Evolutionary conservation across 92 coral and sea anemone genomes (phyloP).

Genomic region (Siderastrea siderea): DNA sequence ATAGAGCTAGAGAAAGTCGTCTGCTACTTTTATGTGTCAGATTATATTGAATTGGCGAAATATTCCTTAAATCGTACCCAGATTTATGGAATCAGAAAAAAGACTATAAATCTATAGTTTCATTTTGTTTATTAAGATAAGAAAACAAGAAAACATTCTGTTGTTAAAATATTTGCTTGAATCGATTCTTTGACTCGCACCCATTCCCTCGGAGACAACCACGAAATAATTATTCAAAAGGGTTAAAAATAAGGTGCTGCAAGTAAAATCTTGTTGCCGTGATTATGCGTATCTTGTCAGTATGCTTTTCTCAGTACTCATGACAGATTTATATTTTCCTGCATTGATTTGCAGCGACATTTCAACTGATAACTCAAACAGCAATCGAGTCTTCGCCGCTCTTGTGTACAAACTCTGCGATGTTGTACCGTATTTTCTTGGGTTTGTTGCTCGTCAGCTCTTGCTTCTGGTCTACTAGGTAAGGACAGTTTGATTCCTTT

Average conservation of each 20-base stretch:
- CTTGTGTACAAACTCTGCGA: background rate
- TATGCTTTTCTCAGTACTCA: background rate
- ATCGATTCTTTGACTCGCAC: background rate
- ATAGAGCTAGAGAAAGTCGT: no score
- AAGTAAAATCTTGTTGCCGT: background rate
- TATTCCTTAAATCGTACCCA: no score
- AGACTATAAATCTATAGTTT: no score
- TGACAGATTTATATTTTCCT: background rate
- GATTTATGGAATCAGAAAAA: no score
- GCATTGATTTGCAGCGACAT: background rate
- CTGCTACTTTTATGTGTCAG: no score
- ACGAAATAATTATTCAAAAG: background rate
- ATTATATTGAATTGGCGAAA: no score
- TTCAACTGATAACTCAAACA: background rate
- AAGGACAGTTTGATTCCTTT: background rate
- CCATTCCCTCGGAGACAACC: background rate
- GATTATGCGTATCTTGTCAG: background rate
- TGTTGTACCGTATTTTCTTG: background rate
- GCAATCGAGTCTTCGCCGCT: background rate
- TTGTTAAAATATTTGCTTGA: background rate
- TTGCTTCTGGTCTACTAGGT: background rate
- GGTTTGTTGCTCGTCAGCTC: background rate
- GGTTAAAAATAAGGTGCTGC: background rate
- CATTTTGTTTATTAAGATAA: no score
- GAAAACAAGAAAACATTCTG: no score